Conservation (phyloP, 2,797 vertebrate species). For the Sorex maritimensis region DNA sequence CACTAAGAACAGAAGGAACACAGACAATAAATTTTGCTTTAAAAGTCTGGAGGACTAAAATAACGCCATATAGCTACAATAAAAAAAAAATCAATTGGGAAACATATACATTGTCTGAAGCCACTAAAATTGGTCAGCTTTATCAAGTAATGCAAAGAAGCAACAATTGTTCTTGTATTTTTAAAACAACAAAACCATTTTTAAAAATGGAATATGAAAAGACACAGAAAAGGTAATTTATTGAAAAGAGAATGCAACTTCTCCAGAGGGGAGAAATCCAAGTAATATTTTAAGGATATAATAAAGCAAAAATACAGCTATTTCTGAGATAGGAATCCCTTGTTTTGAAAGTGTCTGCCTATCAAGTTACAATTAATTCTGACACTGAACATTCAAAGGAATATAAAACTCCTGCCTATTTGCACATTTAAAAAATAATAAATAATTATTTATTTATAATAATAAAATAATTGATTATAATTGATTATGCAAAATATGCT, state of each 20-base stretch:
- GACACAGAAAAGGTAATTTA: no score
- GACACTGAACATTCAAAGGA: neutral
- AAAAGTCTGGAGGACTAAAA: neutral
- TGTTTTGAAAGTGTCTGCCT: neutral
- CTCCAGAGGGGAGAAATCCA: no score
- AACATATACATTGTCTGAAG: neutral
- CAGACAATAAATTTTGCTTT: neutral
- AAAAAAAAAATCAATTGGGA: no score
- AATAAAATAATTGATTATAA: no score
- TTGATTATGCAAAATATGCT: no score
- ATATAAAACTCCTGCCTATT: neutral
- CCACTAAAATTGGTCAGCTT: neutral
- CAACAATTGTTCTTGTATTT: no score
- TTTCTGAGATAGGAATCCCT: neutral
- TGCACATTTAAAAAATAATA: neutral
- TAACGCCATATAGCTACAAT: neutral
- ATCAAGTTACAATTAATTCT: slow-evolving; percentile 13
- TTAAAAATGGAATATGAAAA: no score
- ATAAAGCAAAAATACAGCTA: neutral
- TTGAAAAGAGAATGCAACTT: no score
- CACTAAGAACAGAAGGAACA: neutral
- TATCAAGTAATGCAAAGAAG: neutral
- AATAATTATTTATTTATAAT: no score
- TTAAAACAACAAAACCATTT: no score
- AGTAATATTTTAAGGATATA: slow-evolving; percentile 2